Evolutionary conservation across 37 sponge, comb jelly and placozoan genomes (phyloP), one percentile per base, ranked within the genome.

Genomic region (Spongilla lacustris): DNA sequence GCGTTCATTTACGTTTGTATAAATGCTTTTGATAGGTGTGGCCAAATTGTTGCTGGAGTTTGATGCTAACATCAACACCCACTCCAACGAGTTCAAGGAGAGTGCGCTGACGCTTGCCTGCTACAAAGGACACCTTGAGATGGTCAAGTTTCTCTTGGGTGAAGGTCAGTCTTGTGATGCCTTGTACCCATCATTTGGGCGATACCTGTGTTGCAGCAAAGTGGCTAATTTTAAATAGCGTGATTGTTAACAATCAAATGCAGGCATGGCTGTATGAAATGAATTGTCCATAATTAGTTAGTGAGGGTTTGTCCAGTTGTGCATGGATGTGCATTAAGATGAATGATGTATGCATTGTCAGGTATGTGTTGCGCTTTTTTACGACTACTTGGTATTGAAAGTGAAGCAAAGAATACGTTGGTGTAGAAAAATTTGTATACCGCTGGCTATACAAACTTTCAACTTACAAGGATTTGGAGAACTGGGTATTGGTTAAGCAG

Each of bases 1-100:
- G 3, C 3, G 3, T 41, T 41, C 34, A 4, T 23, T 6, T 31
- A 74, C 9, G 33, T 32, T 23, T 70, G 71, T 28, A 6, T 70
- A 6, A 6, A 37, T 37, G 41, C 38, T 72, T 6, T 25, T 24
- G 31, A 29, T 73, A 93, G 93, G 87, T 58, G 92, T 94, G 41
- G 95, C 95, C 58, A 88, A 88, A 84, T 68, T 91, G 58, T 71
- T 94, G 46, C 50, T 94, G 35, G 71, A 88, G 27, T 84, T 77
- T 23, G 90, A 84, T 72, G 92, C 92, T 36, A 89, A 91, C 81
- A 91, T 94, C 81, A 94, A 94, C 86, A 94, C 89, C 22, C 95
- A 91, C 71, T 94, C 95, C 28, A 87, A 86, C 37, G 95, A 94
- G 92, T 94, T 92, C 89, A 94, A 94, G 79, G 95, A 94, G 90